Evolutionary conservation across 2,113 vertebrate species (phyloP), one percentile per base, ranked within the genome.

Genomic region (Hydrochoerus hydrochaeris): DNA sequence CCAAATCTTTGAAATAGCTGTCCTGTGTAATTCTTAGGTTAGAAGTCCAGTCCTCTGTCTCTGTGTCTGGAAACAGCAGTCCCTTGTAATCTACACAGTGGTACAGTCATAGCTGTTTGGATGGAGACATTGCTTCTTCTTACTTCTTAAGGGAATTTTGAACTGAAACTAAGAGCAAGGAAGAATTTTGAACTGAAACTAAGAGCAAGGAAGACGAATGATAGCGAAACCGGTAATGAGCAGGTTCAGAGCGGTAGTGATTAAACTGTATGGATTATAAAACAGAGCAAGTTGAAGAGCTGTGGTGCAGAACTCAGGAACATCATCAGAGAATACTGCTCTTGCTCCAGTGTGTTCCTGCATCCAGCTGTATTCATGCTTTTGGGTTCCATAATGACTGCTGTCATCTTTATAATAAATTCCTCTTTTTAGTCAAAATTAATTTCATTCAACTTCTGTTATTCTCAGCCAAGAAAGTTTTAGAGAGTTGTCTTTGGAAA

Each of bases 401-500:
- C 19, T 32, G 4, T 49, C 13, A 58, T 57, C 54, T 87, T 62
- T 86, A 44, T 26, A 30, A 92, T 87, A 78, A 87, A 69, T 30
- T 77, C 46, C 24, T 62, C 13, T 35, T 62, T 63, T 90, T 14
- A 65, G 46, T 38, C 81, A 67, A 89, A 94, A 81, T 96, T 81
- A 58, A 90, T 88, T 67, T 35, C 49, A 78, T 71, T 54, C n/a
- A 63, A 32, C 7, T 91, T 90, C 91, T 93, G 35, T 91, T 85
- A 88, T 57, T 67, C 67, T 52, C 38, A 90, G 41, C 60, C 0
- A 49, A 49, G 35, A 80, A 63, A 81, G 16, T 54, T 38, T 71
- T 49, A 62, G 60, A 78, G 26, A 90, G 32, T 49, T 49, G 57
- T 35, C 69, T 85, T 81, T 91, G 57, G 28, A 95, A 97, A 85